A percentile compares a stretch with the other conserved stretches of the same genome.
These are phyloP conservation scores for Semicossyphus pulcher DNA, from an alignment of 2,113 vertebrate species.

Conservation along the genomic window DNA sequence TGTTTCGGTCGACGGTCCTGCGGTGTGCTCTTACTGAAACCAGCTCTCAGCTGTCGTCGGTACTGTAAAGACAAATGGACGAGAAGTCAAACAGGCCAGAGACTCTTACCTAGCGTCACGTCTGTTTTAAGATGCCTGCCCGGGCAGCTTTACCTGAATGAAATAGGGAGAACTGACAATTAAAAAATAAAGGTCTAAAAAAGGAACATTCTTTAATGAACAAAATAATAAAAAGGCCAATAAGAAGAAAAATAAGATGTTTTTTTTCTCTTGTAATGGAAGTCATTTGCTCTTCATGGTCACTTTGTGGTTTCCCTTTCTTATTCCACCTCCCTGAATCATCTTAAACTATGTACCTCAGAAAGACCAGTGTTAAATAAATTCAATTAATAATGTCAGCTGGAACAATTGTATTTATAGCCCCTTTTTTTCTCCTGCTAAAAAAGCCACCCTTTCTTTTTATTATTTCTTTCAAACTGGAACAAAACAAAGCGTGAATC, in stretches of 20 bases:
- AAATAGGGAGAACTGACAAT: constrained; percentile 43
- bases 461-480: constrained; percentile 60
- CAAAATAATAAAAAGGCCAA: constrained; percentile 59
- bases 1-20: constrained; percentile 9
- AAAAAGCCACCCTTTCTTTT: constrained; percentile 18
- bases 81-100: constrained; percentile 63
- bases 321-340: constrained; percentile 47
- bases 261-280: constrained; percentile 65
- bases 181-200: constrained; percentile 48
- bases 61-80: constrained; percentile 75
- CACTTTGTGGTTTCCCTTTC: constrained; percentile 59
- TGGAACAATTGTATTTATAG: constrained; percentile 67
- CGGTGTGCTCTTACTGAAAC: constrained; percentile 37
- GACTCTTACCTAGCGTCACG: constrained; percentile 52
- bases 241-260: constrained; percentile 37
- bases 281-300: constrained; percentile 66
- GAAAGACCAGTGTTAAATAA: constrained; percentile 70
- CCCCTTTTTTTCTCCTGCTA: constrained; percentile 31
- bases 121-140: constrained; percentile 49
- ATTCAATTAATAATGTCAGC: constrained; percentile 60
- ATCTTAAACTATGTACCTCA: constrained; percentile 75
- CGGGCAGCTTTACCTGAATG: constrained; percentile 60
- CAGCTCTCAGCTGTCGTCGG: constrained; percentile 64
- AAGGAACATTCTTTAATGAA: constrained; percentile 46
- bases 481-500: constrained; percentile 64